Evolutionary conservation across 1,140 invertebrate species (phyloP).

Genomic region (Brachystomella parvula): DNA sequence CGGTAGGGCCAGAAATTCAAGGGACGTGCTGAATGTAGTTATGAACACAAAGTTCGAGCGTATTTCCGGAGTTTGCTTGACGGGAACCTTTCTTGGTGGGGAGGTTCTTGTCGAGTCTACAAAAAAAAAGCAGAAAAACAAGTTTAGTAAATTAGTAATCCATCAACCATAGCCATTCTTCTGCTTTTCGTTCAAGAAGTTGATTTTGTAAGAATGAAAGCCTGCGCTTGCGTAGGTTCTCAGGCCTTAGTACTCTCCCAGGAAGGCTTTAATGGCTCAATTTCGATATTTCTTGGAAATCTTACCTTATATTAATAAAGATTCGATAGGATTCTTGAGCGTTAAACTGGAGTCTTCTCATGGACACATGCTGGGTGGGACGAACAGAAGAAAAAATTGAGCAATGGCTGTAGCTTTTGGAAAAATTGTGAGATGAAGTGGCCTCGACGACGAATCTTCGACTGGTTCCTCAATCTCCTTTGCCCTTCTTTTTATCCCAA

Average conservation of each 20-base stretch:
- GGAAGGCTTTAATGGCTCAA: neutral
- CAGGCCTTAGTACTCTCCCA: neutral
- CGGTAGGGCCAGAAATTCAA: constrained; percentile 39
- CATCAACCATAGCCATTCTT: no score
- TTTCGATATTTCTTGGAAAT: neutral
- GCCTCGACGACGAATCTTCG: neutral
- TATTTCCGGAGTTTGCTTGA: constrained; percentile 65
- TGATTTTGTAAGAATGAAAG: neutral
- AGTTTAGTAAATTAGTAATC: neutral
- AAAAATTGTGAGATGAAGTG: neutral
- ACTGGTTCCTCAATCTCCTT: neutral
- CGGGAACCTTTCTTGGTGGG: constrained; percentile 63
- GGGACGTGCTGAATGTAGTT: constrained; percentile 72
- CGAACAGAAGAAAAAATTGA: neutral
- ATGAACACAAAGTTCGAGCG: constrained; percentile 65
- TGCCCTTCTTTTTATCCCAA: neutral
- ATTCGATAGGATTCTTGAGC: constrained; percentile 27
- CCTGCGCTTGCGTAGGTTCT: neutral
- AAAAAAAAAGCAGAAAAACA: constrained; percentile 40
- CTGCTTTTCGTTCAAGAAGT: constrained; percentile 4
- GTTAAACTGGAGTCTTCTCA: constrained; percentile 22
- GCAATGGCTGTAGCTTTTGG: neutral
- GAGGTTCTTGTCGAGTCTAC: constrained; percentile 63
- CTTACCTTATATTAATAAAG: constrained; percentile 24
- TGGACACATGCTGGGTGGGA: constrained; percentile 22